phyloP scores from a whole-genome alignment of 2,113 vertebrate species.

The Stigmatopora nigra region DNA sequence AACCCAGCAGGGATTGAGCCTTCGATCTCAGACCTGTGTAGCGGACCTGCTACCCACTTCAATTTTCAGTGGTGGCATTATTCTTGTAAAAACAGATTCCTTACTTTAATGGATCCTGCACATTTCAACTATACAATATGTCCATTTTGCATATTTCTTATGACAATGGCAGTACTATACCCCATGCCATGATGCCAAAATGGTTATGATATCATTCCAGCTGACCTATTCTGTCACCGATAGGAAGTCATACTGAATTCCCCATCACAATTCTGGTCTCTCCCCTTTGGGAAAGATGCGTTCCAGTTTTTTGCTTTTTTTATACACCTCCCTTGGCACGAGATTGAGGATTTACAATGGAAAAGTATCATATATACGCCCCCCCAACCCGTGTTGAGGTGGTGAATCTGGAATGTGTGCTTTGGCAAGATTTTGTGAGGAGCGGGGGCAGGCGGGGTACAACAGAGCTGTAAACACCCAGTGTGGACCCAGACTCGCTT shows the following conservation, averaged over 20 bases:
- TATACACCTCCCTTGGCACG: constrained; percentile 32
- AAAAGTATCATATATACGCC: constrained; percentile 59
- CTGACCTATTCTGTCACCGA: background rate
- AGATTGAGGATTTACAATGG: constrained; percentile 65
- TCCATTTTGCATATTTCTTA: no score
- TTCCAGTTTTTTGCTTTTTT: constrained; percentile 44
- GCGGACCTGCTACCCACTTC: constrained; percentile 5
- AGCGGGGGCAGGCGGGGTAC: constrained; percentile 73
- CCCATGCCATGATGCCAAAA: no score
- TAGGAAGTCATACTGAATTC: background rate
- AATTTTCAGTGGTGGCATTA: constrained; percentile 2
- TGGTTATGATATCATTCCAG: no score
- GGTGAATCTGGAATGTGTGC: constrained; percentile 67
- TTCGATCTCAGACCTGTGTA: no score
- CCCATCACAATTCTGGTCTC: background rate
- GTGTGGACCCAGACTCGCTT: constrained; percentile 56
- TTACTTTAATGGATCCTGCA: no score
- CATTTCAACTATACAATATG: no score
- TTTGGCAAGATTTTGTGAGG: constrained; percentile 58
- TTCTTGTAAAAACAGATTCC: no score
- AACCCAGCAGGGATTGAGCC: no score
- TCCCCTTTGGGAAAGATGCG: constrained; percentile 28
- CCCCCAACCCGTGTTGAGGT: constrained; percentile 56
- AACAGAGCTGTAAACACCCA: constrained; percentile 65
- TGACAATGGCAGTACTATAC: no score